Conservation (phyloP, 2,797 vertebrate species). For the Macroramphosus scolopax region DNA sequence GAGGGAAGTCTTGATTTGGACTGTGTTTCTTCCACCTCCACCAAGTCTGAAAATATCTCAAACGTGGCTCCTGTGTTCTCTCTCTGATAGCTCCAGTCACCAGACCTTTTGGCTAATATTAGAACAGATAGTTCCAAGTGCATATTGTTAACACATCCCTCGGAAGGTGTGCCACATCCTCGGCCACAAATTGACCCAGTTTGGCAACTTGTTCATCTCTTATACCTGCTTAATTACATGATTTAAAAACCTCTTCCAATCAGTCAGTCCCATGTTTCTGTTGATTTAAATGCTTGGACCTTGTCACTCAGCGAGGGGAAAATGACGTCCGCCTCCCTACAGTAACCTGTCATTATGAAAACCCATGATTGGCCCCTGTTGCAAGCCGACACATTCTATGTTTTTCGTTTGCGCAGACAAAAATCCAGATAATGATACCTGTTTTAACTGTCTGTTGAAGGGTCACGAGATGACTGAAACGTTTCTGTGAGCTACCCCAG, state of each 20-base stretch:
- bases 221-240: background rate
- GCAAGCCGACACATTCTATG: too few species aligned
- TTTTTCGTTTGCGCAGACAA: too few species aligned
- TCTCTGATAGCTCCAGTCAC: constrained; percentile 54
- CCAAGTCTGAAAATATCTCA: constrained; percentile 65
- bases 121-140: constrained; percentile 52
- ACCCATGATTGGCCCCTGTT: too few species aligned
- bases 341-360: too few species aligned
- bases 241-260: too few species aligned
- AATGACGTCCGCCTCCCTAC: too few species aligned
- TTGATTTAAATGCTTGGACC: too few species aligned
- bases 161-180: background rate
- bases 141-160: constrained; percentile 11
- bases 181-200: background rate
- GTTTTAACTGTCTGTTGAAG: too few species aligned
- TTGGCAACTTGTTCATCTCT: fast-evolving
- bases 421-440: constrained; percentile 60
- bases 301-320: too few species aligned
- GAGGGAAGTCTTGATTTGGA: constrained; percentile 60
- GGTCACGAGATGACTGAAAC: too few species aligned
- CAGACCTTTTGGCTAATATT: constrained; percentile 71
- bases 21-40: constrained; percentile 41
- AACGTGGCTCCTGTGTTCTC: constrained; percentile 37
- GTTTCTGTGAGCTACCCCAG: too few species aligned
- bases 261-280: too few species aligned